Percentiles rank a stretch among this genome's conserved stretches.
phyloP scores from a whole-genome alignment of 2,113 vertebrate genomes.

The Sebastes schlegelii region DNA sequence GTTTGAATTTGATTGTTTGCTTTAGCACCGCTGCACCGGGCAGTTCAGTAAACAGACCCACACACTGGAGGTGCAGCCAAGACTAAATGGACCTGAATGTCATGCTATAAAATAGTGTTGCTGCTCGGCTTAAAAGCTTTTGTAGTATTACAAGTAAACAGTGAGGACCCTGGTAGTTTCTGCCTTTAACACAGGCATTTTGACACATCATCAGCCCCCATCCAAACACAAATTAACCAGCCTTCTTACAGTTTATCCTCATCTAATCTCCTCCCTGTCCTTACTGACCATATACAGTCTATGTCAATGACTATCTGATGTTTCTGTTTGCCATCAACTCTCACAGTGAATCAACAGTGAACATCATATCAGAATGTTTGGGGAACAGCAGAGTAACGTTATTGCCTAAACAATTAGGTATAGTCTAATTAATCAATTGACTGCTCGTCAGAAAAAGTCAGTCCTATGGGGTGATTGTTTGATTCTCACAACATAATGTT shows the following conservation, averaged over 20 bases:
- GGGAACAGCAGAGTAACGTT: background rate
- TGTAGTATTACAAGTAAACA: conserved; percentile 8
- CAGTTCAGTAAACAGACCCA: conserved; percentile 59
- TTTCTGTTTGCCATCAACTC: conserved; percentile 8
- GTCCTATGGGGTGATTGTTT: background rate
- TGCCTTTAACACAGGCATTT: background rate
- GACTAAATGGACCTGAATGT: conserved; percentile 50
- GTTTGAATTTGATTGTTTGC: conserved; percentile 66
- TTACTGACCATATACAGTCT: background rate
- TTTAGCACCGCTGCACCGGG: conserved; percentile 40
- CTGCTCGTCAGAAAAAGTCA: background rate
- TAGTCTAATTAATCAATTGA: background rate
- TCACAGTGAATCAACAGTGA: background rate
- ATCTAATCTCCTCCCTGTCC: background rate
- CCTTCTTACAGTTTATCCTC: background rate
- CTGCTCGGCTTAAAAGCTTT: conserved; percentile 40
- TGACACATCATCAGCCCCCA: conserved; percentile 1
- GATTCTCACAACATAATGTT: background rate
- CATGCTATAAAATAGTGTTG: conserved; percentile 25
- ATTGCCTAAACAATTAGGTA: too few species aligned
- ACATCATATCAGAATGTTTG: background rate
- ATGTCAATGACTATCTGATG: background rate
- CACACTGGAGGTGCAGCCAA: conserved; percentile 30
- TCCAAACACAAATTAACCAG: conserved; percentile 17
- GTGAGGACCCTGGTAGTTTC: background rate